These are phyloP conservation scores for Pyxicephalus adspersus DNA, from an alignment of 2,113 vertebrate genomes.

Conservation along the genomic window DNA sequence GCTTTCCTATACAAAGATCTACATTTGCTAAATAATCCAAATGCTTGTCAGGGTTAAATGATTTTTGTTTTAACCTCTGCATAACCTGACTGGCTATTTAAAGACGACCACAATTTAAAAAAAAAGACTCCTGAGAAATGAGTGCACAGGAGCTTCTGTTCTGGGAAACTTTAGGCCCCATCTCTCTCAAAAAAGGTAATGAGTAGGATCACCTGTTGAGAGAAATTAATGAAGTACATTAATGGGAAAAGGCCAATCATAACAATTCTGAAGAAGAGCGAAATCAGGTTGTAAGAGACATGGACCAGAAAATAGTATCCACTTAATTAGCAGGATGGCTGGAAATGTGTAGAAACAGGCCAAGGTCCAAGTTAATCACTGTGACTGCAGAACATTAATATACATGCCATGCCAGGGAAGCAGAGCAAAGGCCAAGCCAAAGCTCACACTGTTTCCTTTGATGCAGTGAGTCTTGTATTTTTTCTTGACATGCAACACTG, in stretches of 20 bases:
- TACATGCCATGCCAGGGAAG: conserved; percentile 67
- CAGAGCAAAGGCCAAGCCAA: conserved; percentile 75
- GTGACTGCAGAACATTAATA: conserved; percentile 81
- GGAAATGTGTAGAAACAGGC: conserved; percentile 72
- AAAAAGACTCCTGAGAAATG: conserved; percentile 16
- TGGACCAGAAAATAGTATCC: conserved; percentile 75
- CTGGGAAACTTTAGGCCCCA: conserved; percentile 69
- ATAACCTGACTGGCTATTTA: not conserved
- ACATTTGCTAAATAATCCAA: no score
- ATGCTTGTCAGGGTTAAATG: no score
- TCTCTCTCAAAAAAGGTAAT: conserved; percentile 59
- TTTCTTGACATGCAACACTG: conserved; percentile 54
- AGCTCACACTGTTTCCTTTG: conserved; percentile 65
- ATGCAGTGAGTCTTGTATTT: conserved; percentile 51
- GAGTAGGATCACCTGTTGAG: conserved; percentile 64
- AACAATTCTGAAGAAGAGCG: conserved; percentile 61
- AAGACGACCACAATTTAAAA: no score
- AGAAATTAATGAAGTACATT: conserved; percentile 75
- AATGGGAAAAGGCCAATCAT: conserved; percentile 69
- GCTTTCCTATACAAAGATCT: no score
- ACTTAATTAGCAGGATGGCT: conserved; percentile 70
- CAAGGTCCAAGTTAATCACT: conserved; percentile 88
- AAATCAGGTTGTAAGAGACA: conserved; percentile 64
- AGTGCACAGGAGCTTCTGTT: conserved; percentile 48
- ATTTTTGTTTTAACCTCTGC: no score